phyloP scores from a whole-genome alignment of 2,797 vertebrate genomes.

The Urophycis tenuis region DNA sequence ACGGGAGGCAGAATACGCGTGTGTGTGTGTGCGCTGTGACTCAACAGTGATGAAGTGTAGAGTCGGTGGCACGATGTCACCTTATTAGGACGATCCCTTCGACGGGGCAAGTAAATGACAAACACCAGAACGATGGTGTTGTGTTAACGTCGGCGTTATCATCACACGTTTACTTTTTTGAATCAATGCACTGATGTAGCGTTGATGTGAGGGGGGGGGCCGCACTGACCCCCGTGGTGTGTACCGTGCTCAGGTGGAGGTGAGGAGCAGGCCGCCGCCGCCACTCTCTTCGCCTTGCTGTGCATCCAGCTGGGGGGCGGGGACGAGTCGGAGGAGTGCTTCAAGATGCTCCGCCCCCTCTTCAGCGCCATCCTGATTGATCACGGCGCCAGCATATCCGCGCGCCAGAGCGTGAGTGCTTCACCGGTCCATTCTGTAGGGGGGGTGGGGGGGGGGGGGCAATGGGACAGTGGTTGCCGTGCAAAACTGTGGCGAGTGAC shows the following conservation, averaged over 20 bases:
- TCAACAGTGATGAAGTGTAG: too few species aligned
- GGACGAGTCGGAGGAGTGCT: constrained; percentile 81
- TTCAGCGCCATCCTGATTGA: constrained; percentile 79
- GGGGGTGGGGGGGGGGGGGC: too few species aligned
- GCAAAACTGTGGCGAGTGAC: not conserved
- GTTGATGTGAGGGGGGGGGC: too few species aligned
- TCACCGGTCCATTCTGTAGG: too few species aligned
- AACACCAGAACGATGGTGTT: too few species aligned
- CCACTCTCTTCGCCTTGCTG: constrained; percentile 77
- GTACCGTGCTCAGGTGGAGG: constrained; percentile 70
- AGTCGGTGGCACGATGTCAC: too few species aligned
- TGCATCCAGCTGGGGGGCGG: constrained; percentile 88
- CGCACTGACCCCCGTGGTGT: not conserved
- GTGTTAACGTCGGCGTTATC: too few species aligned
- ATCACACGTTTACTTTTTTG: too few species aligned
- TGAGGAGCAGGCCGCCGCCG: constrained; percentile 86
- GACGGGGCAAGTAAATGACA: too few species aligned
- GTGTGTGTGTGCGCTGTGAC: too few species aligned
- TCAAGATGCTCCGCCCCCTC: constrained; percentile 77
- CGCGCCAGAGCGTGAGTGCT: constrained; percentile 87
- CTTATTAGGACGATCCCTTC: too few species aligned
- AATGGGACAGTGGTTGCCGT: not conserved
- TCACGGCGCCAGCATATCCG: constrained; percentile 67
- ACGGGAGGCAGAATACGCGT: not conserved
- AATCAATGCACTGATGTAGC: too few species aligned